Evolutionary conservation across 2,797 vertebrate species (phyloP).

Genomic region (Malurus splendens): DNA sequence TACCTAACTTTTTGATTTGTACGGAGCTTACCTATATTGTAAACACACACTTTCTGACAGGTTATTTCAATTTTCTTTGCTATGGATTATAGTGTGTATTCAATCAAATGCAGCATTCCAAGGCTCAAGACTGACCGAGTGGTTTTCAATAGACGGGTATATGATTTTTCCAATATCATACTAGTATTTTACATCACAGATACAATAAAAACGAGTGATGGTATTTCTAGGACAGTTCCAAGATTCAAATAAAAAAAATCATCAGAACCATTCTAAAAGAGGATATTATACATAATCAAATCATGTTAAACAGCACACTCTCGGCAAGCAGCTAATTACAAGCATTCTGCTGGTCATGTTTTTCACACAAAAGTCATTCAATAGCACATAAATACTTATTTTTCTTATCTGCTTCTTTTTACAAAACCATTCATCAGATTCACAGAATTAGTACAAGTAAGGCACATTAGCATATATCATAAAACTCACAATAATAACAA

Average conservation of each 20-base stretch:
- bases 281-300: constrained; percentile 65
- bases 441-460: constrained; percentile 75
- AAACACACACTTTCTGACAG: constrained; percentile 50
- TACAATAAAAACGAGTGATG: constrained; percentile 56
- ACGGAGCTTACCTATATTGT: constrained; percentile 46
- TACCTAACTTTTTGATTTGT: constrained; percentile 57
- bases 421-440: constrained; percentile 71
- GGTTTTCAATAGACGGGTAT: constrained; percentile 30
- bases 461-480: constrained; percentile 74
- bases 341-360: constrained; percentile 72
- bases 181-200: constrained; percentile 64
- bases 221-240: constrained; percentile 55
- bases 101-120: constrained; percentile 62
- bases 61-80: constrained; percentile 32
- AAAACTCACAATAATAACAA: constrained; percentile 68
- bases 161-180: constrained; percentile 42
- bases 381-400: constrained; percentile 73
- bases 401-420: constrained; percentile 66
- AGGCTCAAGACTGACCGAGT: constrained; percentile 62
- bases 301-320: constrained; percentile 69
- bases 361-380: constrained; percentile 70
- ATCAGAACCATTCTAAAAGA: constrained; percentile 67
- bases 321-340: constrained; percentile 72
- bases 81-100: constrained; percentile 47
- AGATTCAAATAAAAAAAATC: constrained; percentile 61